phyloP scores from a whole-genome alignment of 1,140 invertebrate genomes.

The Spodoptera litura region DNA sequence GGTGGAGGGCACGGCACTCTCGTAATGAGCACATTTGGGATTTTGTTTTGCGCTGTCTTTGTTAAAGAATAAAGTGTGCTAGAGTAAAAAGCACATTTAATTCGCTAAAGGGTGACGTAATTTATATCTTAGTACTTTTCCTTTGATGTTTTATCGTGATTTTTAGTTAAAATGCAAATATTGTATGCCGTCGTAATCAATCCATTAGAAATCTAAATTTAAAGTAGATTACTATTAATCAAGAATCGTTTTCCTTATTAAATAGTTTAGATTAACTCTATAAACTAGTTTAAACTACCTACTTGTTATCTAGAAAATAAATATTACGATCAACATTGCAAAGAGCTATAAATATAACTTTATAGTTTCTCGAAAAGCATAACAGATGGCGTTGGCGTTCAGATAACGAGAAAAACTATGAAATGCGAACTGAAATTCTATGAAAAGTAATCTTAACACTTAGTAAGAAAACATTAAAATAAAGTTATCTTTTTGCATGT shows the following conservation, averaged over 20 bases:
- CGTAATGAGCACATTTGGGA: slow-evolving; percentile 64
- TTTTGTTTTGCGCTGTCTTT: slow-evolving; percentile 52
- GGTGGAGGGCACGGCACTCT: slow-evolving; percentile 53
- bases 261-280: too few relatives aligned
- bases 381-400: slow-evolving; percentile 42
- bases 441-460: slow-evolving; percentile 4
- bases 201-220: too few relatives aligned
- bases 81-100: slow-evolving; percentile 11
- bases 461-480: too few relatives aligned
- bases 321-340: too few relatives aligned
- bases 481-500: too few relatives aligned
- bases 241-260: too few relatives aligned
- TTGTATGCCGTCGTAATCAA: too few relatives aligned
- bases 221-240: too few relatives aligned
- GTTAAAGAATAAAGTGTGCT: slow-evolving; percentile 34
- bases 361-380: not conserved
- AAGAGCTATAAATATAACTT: not conserved
- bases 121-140: not conserved
- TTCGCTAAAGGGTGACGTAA: not conserved
- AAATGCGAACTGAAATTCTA: slow-evolving; percentile 2
- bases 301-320: too few relatives aligned
- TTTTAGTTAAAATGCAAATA: too few relatives aligned
- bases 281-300: too few relatives aligned
- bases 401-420: not conserved
- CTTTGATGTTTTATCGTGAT: not conserved